Percentiles rank a stretch among this genome's conserved stretches.
These are phyloP conservation scores for Rhabdophis nuchalis DNA, from an alignment of 2,797 vertebrate genomes.

Conservation along the genomic window DNA sequence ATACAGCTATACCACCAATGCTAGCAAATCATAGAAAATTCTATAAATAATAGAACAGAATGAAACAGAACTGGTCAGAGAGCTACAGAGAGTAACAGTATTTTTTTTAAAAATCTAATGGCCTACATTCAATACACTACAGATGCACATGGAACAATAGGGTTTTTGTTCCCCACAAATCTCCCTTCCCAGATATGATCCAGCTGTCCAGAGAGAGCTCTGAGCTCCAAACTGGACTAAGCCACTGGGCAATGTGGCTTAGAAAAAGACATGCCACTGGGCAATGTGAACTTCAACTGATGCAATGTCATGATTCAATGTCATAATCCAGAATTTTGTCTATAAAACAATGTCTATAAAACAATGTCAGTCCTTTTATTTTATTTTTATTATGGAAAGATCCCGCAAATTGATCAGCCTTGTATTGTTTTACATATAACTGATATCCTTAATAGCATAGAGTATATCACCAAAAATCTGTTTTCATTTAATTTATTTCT, in stretches of 20 bases:
- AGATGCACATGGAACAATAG: background rate
- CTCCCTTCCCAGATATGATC: background rate
- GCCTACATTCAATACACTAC: background rate
- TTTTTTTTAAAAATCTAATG: background rate
- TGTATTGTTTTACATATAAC: background rate
- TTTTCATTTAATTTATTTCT: background rate
- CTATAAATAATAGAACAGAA: background rate
- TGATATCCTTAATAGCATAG: background rate
- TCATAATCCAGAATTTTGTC: background rate
- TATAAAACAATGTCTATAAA: background rate
- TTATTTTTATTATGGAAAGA: background rate
- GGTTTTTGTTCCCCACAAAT: background rate
- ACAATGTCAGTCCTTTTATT: background rate
- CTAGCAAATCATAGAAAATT: background rate
- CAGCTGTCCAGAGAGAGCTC: background rate
- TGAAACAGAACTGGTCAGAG: background rate
- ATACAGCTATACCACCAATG: background rate
- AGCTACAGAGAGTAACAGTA: background rate
- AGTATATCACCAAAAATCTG: background rate
- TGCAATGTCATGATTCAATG: background rate
- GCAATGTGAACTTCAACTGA: background rate
- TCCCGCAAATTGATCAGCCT: background rate
- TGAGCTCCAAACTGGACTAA: background rate
- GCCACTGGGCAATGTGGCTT: background rate
- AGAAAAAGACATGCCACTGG: background rate